Evolutionary conservation across 2,888 invertebrate species (phyloP).

Genomic region (Margaritifera margaritifera): DNA sequence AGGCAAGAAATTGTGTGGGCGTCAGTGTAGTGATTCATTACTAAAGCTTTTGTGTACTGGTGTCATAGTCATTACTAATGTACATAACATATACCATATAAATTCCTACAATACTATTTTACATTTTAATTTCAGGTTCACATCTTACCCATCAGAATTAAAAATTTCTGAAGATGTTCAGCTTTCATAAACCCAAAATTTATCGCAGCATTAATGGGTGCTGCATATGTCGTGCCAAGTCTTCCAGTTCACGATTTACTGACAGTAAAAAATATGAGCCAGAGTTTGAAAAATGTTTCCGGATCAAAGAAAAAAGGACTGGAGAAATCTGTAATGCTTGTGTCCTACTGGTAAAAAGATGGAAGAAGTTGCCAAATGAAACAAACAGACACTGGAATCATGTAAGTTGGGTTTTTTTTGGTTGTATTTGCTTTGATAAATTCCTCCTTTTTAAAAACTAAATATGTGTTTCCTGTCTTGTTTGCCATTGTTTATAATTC

Average conservation of each 20-base stretch:
- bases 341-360: slow-evolving; percentile 86
- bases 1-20: too few species aligned
- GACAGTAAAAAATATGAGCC: slow-evolving; percentile 88
- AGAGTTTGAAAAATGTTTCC: slow-evolving; percentile 86
- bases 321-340: slow-evolving; percentile 92
- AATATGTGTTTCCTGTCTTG: too few species aligned
- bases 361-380: slow-evolving; percentile 73
- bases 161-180: slow-evolving; percentile 79
- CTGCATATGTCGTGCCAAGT: slow-evolving; percentile 90
- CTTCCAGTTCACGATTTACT: slow-evolving; percentile 86
- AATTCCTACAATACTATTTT: too few species aligned
- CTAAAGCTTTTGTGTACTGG: too few species aligned
- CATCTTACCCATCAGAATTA: too few species aligned
- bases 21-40: too few species aligned
- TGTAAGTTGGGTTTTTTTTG: slow-evolving; percentile 50
- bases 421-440: neutral
- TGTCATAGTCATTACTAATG: too few species aligned
- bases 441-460: neutral
- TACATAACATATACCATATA: too few species aligned
- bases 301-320: slow-evolving; percentile 80
- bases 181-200: slow-evolving; percentile 89
- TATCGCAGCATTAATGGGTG: slow-evolving; percentile 83
- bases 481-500: too few species aligned
- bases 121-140: too few species aligned
- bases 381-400: slow-evolving; percentile 68